Evolutionary conservation across 64 coral and sea anemone genomes (phyloP).

Genomic region (Anthopleura sola): DNA sequence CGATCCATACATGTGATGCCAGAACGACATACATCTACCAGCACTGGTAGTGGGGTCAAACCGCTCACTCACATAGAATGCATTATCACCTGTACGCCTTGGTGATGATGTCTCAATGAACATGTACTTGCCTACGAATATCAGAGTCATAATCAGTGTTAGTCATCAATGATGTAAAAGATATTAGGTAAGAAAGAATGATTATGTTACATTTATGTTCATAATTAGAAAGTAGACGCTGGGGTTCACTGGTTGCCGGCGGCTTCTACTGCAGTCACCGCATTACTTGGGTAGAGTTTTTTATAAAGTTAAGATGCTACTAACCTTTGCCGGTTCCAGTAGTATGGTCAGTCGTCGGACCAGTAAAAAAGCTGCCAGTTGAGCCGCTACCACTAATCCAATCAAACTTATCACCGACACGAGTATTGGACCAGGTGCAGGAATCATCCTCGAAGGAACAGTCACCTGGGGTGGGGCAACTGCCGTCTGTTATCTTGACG

Average conservation of each 20-base stretch:
- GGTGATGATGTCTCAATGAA: constrained; percentile 89
- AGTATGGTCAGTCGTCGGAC: constrained; percentile 75
- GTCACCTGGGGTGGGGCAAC: constrained; percentile 78
- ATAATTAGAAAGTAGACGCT: too few species aligned
- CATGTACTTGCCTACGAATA: constrained; percentile 56
- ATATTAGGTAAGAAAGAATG: neutral
- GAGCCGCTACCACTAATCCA: constrained; percentile 77
- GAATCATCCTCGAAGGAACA: constrained; percentile 76
- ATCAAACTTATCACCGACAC: constrained; percentile 72
- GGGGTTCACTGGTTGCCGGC: too few species aligned
- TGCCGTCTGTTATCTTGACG: constrained; percentile 65
- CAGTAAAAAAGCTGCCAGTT: constrained; percentile 69
- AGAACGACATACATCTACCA: constrained; percentile 81
- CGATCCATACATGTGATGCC: constrained; percentile 92
- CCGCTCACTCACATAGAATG: constrained; percentile 54
- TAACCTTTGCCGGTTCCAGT: constrained; percentile 67
- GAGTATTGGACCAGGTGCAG: constrained; percentile 78
- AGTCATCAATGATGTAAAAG: neutral
- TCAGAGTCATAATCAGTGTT: neutral
- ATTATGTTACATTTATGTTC: too few species aligned
- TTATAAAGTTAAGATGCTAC: neutral
- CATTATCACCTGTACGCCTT: constrained; percentile 60
- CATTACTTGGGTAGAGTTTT: too few species aligned
- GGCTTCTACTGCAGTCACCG: too few species aligned
- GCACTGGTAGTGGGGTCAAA: constrained; percentile 60